phyloP scores from a whole-genome alignment of 1,140 invertebrate genomes.

The Asbolus verrucosus region DNA sequence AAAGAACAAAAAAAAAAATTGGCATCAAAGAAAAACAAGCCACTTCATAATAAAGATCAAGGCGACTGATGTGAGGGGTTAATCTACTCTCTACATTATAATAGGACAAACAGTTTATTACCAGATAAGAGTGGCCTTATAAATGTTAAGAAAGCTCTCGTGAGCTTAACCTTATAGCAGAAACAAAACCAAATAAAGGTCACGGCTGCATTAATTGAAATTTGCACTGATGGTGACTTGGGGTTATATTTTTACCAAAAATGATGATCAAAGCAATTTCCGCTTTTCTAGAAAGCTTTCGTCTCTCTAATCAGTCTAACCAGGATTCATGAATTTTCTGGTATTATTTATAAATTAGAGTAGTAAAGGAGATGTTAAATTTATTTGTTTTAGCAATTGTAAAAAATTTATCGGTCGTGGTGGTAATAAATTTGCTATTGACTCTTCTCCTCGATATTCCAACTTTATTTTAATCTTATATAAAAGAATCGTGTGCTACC shows the following conservation, averaged over 20 bases:
- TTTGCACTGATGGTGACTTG: neutral
- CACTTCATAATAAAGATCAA: slow-evolving; percentile 38
- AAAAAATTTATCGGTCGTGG: neutral
- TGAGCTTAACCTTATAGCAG: slow-evolving; percentile 19
- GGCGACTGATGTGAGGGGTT: slow-evolving; percentile 32
- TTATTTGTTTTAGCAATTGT: no score
- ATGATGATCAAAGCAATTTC: no score
- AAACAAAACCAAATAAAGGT: slow-evolving; percentile 19
- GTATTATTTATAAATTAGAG: no score
- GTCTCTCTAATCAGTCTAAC: no score
- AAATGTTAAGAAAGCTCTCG: slow-evolving; percentile 23
- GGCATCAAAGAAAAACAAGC: slow-evolving; percentile 24
- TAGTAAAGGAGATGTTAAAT: no score
- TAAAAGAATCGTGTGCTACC: slow-evolving; percentile 5
- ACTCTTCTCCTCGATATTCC: neutral
- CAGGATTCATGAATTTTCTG: no score
- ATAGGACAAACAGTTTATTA: slow-evolving; percentile 35
- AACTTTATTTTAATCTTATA: slow-evolving; percentile 10
- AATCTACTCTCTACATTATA: slow-evolving; percentile 35
- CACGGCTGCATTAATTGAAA: slow-evolving; percentile 32
- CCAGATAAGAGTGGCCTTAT: slow-evolving; percentile 30
- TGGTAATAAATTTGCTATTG: no score
- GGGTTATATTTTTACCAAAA: no score
- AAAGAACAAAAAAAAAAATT: slow-evolving; percentile 18
- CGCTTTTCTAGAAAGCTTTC: no score